Evolutionary conservation across 2,797 vertebrate genomes (phyloP), one percentile per base, ranked within the genome.

Genomic region (Botia kubotai): DNA sequence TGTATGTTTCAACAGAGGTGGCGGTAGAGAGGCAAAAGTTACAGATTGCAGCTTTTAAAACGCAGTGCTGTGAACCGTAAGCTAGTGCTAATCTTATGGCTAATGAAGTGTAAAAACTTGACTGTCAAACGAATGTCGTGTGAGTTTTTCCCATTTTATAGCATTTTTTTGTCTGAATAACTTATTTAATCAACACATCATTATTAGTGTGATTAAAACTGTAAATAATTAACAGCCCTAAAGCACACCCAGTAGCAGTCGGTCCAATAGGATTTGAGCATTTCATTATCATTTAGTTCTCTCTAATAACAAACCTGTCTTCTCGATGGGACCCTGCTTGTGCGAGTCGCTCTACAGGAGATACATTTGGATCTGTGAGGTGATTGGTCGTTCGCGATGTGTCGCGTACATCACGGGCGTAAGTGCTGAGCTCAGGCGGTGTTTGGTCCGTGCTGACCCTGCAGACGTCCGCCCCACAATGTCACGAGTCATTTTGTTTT

Each of bases 371-470:
- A 17, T 48, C 67, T 36, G 17, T 36, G 16, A 57, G 8, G 75
- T 19, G 43, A 70, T 78, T 12, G 23, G 43, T 60, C 13, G 60
- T 4, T 63, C 50, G 66, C 36, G 48, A 70, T 78, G 66, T 43
- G 39, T 75, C 46, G 23, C 43, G 17, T 78, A 48, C 67, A 70
- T 72, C 68, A 79, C 13, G 17, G 33, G 60, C 33, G 21, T 66
- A 72, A 79, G 70, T 72, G 77, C 69, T 79, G 77, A 79, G 77
- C 69, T 79, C 48, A 55, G 69, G 33, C 58, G n/a, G 58, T 70
- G 19, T 72, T 72, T 43, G 16, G 58, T 60, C 69, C 6, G 3
- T 66, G 77, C 77, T 79, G 77, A 79, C 70, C 77, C 70, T 72
- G 77, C 77, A 79, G 68, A 50, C 68, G 63, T 33, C 48, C 19